Conservation (phyloP, 2,113 vertebrate genomes). For the Scolopax mira region DNA sequence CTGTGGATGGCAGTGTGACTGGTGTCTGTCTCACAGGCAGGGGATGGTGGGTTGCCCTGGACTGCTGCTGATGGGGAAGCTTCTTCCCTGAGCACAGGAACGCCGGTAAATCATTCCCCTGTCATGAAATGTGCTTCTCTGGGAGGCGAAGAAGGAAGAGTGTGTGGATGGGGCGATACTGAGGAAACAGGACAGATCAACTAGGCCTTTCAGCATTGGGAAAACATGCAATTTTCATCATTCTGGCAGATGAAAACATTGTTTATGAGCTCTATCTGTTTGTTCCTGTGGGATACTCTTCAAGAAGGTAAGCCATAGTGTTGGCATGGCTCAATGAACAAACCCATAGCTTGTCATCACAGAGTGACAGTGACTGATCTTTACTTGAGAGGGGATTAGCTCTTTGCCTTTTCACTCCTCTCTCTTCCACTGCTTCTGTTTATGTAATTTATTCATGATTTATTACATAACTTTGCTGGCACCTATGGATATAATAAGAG, state of each 20-base stretch:
- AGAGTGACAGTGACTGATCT: neutral
- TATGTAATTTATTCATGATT: neutral
- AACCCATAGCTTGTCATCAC: neutral
- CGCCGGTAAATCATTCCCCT: neutral
- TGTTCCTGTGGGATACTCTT: neutral
- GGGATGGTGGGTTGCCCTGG: neutral
- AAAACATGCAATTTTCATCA: neutral
- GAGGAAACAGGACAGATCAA: neutral
- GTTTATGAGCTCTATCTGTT: neutral
- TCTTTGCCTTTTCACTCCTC: neutral
- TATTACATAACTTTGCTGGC: constrained; percentile 1
- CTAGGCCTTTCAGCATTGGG: neutral
- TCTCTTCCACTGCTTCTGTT: neutral
- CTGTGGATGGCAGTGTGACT: neutral
- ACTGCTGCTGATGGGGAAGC: neutral
- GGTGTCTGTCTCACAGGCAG: neutral
- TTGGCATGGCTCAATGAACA: neutral
- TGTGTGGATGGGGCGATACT: neutral
- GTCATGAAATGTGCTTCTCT: neutral
- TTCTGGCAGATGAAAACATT: neutral
- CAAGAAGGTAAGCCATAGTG: neutral
- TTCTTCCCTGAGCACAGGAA: neutral
- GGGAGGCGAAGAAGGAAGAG: neutral
- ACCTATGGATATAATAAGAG: neutral
- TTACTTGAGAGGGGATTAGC: neutral